Percentiles rank a stretch among this genome's conserved stretches.
Conservation (phyloP, 2,113 vertebrate species). For the Rhabdomys dilectus region DNA sequence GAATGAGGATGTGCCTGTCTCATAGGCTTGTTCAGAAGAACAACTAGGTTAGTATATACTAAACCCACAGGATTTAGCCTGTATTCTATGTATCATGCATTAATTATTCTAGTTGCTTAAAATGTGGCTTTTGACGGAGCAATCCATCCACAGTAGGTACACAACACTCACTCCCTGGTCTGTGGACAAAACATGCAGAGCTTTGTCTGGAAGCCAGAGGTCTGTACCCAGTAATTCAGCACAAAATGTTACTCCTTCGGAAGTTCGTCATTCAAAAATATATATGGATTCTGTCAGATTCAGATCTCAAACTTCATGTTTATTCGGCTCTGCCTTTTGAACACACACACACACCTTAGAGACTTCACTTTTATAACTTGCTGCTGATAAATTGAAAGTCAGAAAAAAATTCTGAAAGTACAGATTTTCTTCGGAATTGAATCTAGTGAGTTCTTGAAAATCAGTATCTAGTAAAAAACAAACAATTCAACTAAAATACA, state of each 20-base stretch:
- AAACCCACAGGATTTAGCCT: neutral
- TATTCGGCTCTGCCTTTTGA: slow-evolving; percentile 8
- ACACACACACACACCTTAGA: neutral
- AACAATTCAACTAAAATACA: neutral
- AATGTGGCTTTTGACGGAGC: neutral
- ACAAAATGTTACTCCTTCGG: neutral
- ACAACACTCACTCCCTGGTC: neutral
- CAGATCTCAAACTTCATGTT: neutral
- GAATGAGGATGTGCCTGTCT: neutral
- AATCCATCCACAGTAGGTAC: neutral
- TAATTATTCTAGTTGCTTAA: neutral
- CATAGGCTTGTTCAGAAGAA: neutral
- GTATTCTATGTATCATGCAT: no score
- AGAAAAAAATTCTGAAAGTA: slow-evolving; percentile 33
- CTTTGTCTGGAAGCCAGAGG: neutral
- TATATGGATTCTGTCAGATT: neutral
- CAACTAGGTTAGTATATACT: neutral
- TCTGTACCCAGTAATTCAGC: neutral
- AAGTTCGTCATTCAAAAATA: slow-evolving; percentile 7
- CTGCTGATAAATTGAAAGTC: neutral
- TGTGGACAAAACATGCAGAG: neutral
- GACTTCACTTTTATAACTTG: neutral
- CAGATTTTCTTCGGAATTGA: neutral
- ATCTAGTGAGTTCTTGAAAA: neutral
- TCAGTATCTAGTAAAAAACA: neutral